A percentile compares a stretch with the other conserved stretches of the same genome.
phyloP scores from a whole-genome alignment of 2,113 vertebrate species.

The Herpailurus yagouaroundi region DNA sequence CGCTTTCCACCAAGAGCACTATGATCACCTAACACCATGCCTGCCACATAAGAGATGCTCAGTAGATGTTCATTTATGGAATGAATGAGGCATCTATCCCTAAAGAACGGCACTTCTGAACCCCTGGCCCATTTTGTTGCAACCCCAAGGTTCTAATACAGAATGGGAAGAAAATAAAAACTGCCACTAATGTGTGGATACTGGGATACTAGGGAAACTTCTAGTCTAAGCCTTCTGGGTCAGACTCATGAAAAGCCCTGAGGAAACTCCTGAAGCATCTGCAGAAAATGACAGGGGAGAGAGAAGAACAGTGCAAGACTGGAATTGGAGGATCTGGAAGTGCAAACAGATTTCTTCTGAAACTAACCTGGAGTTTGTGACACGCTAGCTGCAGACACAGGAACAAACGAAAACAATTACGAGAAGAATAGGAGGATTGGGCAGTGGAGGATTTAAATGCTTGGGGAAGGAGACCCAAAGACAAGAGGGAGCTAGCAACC shows the following conservation, averaged over 20 bases:
- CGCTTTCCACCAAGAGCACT: background rate
- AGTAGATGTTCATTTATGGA: background rate
- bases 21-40: too few relatives aligned
- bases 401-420: background rate
- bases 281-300: background rate
- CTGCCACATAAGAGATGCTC: background rate
- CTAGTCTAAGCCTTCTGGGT: background rate
- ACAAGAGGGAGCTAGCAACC: background rate
- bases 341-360: constrained; percentile 13
- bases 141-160: background rate
- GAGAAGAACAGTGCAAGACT: background rate
- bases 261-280: background rate
- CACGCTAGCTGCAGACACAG: background rate
- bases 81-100: background rate
- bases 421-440: background rate
- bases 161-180: constrained; percentile 25
- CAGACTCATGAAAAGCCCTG: background rate
- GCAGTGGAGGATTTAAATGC: background rate
- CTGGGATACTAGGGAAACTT: background rate
- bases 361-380: background rate
- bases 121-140: background rate
- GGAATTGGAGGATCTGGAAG: background rate
- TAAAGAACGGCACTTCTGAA: constrained; percentile 17
- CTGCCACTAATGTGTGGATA: background rate
- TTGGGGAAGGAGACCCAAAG: background rate